phyloP scores from a whole-genome alignment of 2,888 invertebrate genomes.

The Heliconius hortense region DNA sequence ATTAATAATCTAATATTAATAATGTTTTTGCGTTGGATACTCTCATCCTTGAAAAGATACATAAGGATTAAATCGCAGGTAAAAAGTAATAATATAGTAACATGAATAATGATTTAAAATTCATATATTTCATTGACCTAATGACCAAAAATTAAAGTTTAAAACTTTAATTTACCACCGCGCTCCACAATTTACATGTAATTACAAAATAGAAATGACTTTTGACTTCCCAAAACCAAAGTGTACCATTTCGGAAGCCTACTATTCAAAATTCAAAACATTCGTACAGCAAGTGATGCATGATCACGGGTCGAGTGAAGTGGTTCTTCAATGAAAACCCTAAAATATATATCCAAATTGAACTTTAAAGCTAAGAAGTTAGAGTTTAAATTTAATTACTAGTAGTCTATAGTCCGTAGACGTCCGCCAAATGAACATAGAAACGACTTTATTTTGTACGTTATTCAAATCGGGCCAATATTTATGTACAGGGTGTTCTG shows the following conservation, averaged over 20 bases:
- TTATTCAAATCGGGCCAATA: slow-evolving; percentile 78
- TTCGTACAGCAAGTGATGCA: slow-evolving; percentile 71
- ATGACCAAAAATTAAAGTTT: background rate
- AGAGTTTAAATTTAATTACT: background rate
- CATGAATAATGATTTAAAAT: too few relatives aligned
- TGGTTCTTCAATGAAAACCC: slow-evolving; percentile 57
- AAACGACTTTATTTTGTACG: slow-evolving; percentile 69
- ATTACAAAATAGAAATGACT: slow-evolving; percentile 40
- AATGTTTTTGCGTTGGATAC: too few relatives aligned
- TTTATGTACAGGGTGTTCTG: slow-evolving; percentile 58
- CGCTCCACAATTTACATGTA: slow-evolving; percentile 20
- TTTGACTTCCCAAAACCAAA: slow-evolving; percentile 42
- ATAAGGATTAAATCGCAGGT: too few relatives aligned
- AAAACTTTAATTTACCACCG: background rate
- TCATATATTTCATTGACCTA: background rate
- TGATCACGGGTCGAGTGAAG: slow-evolving; percentile 72
- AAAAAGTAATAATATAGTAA: too few relatives aligned
- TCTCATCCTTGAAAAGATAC: too few relatives aligned
- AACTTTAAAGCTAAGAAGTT: background rate
- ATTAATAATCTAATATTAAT: too few relatives aligned
- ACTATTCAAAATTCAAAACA: slow-evolving; percentile 61
- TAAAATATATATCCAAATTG: slow-evolving; percentile 38
- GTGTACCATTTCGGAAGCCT: slow-evolving; percentile 51
- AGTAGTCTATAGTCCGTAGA: slow-evolving; percentile 44
- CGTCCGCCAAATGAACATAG: slow-evolving; percentile 75